Base-by-base conservation (phyloP, 2,797 vertebrate species). In the Sebastes umbrosus region DNA sequence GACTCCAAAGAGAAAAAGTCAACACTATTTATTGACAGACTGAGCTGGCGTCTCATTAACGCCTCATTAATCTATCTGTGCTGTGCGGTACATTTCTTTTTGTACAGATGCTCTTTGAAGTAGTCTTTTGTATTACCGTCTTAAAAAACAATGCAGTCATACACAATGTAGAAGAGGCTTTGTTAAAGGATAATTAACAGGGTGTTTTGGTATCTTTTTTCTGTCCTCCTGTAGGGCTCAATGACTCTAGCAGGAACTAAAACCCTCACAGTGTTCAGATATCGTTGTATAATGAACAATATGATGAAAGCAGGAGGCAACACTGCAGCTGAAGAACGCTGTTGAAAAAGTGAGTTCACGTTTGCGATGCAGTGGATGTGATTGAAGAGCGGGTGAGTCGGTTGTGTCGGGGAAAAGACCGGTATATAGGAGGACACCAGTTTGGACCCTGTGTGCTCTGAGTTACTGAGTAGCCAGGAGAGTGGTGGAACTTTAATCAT, bases 401-500 rank as follows among this genome's bases (percentile, higher is more conserved):
- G 52, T 14, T 62, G 55, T 75, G 25, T 57, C n/a, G 12, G 43
- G 24, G 50, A 52, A 64, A 25, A 62, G 24, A 54, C 18, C 31
- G 10, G 50, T 25, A 9, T 39, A 9, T 11, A 16, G n/a, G 25
- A 71, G 73, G 46, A 27, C 50, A 39, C n/a, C 18, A 13, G 69
- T 46, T 13, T 70, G 50, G 34, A 46, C 52, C 34, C 16, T 55
- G 58, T 80, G 63, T 83, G 75, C 32, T 83, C 22, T 24, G 75
- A 64, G 92, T 95, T 94, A 93, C 87, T 93, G 84, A 93, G 62
- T 74, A 93, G 75, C 90, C 88, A 89, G 79, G 29, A 70, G 36
- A 62, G 69, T 7, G 34, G 86, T 85, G 62, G 72, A 83, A 87
- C 75, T 83, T 85, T 87, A 88, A 84, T 89, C 83, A 16, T 29